phyloP scores from a whole-genome alignment of 2,113 vertebrate species.

The Paradoxurus hermaphroditus region DNA sequence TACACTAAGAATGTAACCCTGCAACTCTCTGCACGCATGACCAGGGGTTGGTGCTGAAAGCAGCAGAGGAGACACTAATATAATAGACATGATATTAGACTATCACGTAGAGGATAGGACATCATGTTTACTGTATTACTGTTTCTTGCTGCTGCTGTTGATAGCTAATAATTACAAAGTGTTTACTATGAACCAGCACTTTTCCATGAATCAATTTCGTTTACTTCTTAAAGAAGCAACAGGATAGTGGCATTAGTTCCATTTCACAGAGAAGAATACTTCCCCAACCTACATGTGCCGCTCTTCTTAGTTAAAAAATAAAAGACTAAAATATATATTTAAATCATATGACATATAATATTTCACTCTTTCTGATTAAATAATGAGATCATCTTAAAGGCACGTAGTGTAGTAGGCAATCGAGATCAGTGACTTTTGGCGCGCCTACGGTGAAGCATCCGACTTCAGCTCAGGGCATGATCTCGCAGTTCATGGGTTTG shows the following conservation, averaged over 20 bases:
- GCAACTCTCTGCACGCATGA: neutral
- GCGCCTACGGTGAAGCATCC: too few species aligned
- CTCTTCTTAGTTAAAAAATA: neutral
- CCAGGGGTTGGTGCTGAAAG: neutral
- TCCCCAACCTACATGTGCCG: neutral
- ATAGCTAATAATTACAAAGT: neutral
- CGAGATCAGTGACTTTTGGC: neutral
- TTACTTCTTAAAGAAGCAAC: neutral
- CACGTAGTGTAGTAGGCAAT: neutral
- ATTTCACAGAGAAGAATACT: neutral
- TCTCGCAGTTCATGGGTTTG: too few species aligned
- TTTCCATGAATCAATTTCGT: neutral
- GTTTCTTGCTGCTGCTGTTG: neutral
- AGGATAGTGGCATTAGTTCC: neutral
- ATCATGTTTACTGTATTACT: neutral
- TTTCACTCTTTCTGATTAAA: neutral
- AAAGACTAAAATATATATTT: neutral
- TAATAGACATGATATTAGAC: neutral
- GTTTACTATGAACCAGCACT: neutral
- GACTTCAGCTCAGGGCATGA: too few species aligned
- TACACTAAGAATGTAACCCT: neutral
- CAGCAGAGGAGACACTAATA: neutral
- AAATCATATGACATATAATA: neutral
- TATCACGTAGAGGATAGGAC: neutral
- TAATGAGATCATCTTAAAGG: neutral